Evolutionary conservation across 2,113 vertebrate genomes (phyloP).

Genomic region (Henicopernis longicauda): DNA sequence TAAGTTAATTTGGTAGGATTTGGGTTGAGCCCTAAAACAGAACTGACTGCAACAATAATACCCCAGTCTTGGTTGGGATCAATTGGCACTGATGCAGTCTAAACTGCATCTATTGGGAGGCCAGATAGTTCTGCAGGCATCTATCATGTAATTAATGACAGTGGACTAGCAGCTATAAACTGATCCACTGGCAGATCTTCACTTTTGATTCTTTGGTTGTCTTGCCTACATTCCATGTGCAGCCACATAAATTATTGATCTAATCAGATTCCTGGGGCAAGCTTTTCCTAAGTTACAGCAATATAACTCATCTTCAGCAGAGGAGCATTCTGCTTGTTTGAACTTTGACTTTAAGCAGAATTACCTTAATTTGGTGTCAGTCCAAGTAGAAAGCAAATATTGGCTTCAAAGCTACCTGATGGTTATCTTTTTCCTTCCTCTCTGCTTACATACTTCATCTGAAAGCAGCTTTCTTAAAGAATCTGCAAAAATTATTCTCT

Average conservation of each 20-base stretch:
- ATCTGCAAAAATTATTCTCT: not conserved
- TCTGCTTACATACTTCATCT: not conserved
- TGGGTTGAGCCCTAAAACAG: not conserved
- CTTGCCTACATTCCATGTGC: slow-evolving; percentile 35
- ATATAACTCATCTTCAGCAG: not conserved
- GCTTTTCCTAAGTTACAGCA: not conserved
- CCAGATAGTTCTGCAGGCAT: not conserved
- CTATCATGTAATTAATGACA: not conserved
- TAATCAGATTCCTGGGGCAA: slow-evolving; percentile 13
- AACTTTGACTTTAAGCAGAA: not conserved
- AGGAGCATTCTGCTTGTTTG: not conserved
- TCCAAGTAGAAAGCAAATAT: not conserved
- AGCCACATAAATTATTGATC: not conserved
- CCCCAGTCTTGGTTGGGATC: not conserved
- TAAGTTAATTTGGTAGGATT: not conserved
- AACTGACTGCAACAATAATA: not conserved
- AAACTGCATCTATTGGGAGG: not conserved
- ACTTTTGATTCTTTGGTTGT: not conserved
- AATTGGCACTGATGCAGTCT: not conserved
- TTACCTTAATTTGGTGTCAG: not conserved
- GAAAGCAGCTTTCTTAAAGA: not conserved
- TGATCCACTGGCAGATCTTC: not conserved
- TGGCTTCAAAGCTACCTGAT: not conserved
- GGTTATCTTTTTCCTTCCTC: not conserved
- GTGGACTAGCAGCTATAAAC: not conserved